These are phyloP conservation scores for Drosophila neonasuta DNA, from an alignment of 2,888 invertebrate species.

Conservation along the genomic window DNA sequence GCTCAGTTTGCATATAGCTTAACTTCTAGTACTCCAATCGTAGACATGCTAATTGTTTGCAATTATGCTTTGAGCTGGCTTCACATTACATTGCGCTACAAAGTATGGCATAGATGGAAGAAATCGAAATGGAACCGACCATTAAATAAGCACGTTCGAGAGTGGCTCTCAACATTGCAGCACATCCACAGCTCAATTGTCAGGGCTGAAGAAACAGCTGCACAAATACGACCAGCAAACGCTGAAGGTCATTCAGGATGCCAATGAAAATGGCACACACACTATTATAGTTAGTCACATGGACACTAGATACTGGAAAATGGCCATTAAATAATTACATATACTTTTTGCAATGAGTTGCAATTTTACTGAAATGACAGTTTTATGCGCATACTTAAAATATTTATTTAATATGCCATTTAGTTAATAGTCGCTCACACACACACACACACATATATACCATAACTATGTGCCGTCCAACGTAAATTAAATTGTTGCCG, in stretches of 20 bases:
- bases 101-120: constrained; percentile 36
- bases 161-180: constrained; percentile 24
- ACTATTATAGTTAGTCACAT: neutral
- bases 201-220: constrained; percentile 6
- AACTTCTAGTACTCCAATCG: constrained; percentile 13
- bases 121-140: constrained; percentile 36
- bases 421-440: constrained; percentile 9
- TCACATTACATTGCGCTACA: constrained; percentile 40
- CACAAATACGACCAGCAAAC: constrained; percentile 3
- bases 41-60: constrained; percentile 71
- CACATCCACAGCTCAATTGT: constrained; percentile 18
- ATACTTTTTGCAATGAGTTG: constrained; percentile 1
- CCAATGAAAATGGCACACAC: neutral
- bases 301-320: neutral
- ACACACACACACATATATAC: neutral
- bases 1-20: neutral
- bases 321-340: constrained; percentile 11
- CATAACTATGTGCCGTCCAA: neutral
- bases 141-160: constrained; percentile 50
- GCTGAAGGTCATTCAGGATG: constrained; percentile 18
- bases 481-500: constrained; percentile 21
- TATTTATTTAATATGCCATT: constrained; percentile 3
- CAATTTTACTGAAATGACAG: constrained; percentile 12
- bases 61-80: constrained; percentile 69
- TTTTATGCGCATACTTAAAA: constrained; percentile 10